Percentiles rank a stretch among this genome's conserved stretches.
phyloP scores from a whole-genome alignment of 2,888 invertebrate genomes.

The Lithophane leautieri region DNA sequence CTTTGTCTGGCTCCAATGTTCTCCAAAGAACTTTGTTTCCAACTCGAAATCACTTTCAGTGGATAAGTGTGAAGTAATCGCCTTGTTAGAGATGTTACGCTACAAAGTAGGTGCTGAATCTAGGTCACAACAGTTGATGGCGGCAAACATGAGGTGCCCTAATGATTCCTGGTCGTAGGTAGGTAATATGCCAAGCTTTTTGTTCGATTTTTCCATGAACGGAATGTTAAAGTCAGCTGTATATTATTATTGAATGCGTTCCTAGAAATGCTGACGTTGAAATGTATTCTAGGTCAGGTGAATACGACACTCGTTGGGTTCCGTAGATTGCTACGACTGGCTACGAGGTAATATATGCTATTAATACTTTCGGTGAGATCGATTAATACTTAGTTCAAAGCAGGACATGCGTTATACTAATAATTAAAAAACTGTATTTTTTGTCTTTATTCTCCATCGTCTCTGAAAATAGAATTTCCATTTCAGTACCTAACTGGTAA shows the following conservation, averaged over 20 bases:
- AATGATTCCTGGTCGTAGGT: conserved; percentile 46
- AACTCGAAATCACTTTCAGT: conserved; percentile 63
- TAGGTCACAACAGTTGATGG: conserved; percentile 41
- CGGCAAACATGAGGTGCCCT: conserved; percentile 26
- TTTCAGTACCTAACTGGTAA: background rate
- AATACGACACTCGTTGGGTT: background rate
- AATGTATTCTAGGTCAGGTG: background rate
- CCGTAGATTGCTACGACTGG: background rate
- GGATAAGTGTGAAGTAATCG: conserved; percentile 61
- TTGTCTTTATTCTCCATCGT: no score
- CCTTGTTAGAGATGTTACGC: conserved; percentile 53
- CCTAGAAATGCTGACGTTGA: conserved; percentile 8
- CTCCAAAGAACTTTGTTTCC: conserved; percentile 59
- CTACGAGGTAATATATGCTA: no score
- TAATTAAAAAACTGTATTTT: background rate
- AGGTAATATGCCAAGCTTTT: conserved; percentile 17
- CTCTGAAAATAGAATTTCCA: background rate
- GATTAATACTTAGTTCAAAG: no score
- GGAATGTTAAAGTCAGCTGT: conserved; percentile 15
- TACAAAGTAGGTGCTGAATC: conserved; percentile 41
- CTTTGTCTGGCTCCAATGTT: conserved; percentile 56
- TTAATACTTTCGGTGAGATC: no score
- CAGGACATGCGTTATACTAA: background rate
- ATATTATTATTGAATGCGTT: conserved; percentile 20
- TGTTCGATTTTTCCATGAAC: conserved; percentile 17